These are phyloP conservation scores for Aphidoletes aphidimyza DNA, from an alignment of 2,888 invertebrate genomes.

Conservation along the genomic window DNA sequence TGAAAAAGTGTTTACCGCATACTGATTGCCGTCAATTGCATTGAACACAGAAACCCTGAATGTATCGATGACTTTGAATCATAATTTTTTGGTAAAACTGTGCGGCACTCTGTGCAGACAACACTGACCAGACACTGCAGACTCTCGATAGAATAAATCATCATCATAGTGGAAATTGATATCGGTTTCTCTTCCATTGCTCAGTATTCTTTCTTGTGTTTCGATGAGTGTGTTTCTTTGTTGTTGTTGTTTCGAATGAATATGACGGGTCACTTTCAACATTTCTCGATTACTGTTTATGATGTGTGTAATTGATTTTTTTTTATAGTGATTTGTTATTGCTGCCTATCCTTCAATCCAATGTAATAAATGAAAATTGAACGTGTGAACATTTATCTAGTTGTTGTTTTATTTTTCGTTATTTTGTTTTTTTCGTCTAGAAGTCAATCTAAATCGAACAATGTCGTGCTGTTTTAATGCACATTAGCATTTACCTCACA, in stretches of 20 bases:
- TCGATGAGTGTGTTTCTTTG: too few species aligned
- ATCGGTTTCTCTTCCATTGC: background rate
- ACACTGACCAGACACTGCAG: too few species aligned
- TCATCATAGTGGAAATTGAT: slow-evolving; percentile 7
- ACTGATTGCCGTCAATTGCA: slow-evolving; percentile 45
- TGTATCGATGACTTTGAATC: too few species aligned
- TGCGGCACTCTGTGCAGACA: too few species aligned
- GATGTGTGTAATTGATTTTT: background rate
- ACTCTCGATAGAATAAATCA: slow-evolving; percentile 17
- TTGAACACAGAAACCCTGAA: background rate
- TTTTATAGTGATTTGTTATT: background rate
- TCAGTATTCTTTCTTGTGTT: background rate
- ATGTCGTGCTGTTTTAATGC: too few species aligned
- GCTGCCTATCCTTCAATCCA: background rate
- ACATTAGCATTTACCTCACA: too few species aligned
- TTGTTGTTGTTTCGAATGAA: too few species aligned
- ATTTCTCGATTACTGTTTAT: background rate
- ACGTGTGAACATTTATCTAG: background rate
- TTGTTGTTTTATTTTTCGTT: too few species aligned
- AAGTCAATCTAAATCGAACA: too few species aligned
- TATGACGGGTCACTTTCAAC: too few species aligned
- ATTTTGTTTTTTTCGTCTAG: too few species aligned
- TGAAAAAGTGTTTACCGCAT: slow-evolving; percentile 26
- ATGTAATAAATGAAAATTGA: background rate
- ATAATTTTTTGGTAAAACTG: too few species aligned